Percentiles rank a stretch among this genome's conserved stretches.
Evolutionary conservation across 2,888 invertebrate species (phyloP).

Genomic region (Lithophane ornitopus): DNA sequence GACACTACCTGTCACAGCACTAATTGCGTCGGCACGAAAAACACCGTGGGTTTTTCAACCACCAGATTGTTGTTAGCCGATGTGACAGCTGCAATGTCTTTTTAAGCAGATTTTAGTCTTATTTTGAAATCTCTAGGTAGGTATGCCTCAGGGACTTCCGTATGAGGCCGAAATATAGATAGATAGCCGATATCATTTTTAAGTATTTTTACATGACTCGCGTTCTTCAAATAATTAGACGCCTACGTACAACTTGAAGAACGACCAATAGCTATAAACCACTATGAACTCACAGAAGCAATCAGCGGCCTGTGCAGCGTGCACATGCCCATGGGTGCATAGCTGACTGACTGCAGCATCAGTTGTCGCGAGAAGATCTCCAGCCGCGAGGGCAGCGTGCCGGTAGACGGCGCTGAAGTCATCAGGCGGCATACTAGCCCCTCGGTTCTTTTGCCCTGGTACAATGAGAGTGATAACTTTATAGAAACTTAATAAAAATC

Average conservation of each 20-base stretch:
- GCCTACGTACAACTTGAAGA: background rate
- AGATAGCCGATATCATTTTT: background rate
- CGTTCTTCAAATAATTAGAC: background rate
- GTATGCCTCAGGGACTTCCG: background rate
- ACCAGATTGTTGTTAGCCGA: background rate
- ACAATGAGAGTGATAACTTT: conserved; percentile 2
- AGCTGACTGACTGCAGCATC: conserved; percentile 89
- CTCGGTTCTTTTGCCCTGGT: conserved; percentile 85
- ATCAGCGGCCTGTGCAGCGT: conserved; percentile 90
- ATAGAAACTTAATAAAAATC: background rate
- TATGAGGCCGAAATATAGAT: background rate
- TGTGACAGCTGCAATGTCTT: background rate
- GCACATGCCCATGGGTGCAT: conserved; percentile 91
- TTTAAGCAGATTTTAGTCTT: too few relatives aligned
- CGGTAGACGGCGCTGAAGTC: conserved; percentile 86
- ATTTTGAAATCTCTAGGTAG: background rate
- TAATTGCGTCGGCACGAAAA: background rate
- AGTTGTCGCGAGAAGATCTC: conserved; percentile 91
- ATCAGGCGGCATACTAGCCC: conserved; percentile 83
- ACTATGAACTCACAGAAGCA: conserved; percentile 87
- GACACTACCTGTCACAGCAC: background rate
- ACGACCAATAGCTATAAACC: conserved; percentile 62
- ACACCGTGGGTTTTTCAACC: background rate
- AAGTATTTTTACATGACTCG: too few relatives aligned
- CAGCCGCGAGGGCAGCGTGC: conserved; percentile 85